phyloP scores from a whole-genome alignment of 2,888 invertebrate species.

The Dasypogon diadema region DNA sequence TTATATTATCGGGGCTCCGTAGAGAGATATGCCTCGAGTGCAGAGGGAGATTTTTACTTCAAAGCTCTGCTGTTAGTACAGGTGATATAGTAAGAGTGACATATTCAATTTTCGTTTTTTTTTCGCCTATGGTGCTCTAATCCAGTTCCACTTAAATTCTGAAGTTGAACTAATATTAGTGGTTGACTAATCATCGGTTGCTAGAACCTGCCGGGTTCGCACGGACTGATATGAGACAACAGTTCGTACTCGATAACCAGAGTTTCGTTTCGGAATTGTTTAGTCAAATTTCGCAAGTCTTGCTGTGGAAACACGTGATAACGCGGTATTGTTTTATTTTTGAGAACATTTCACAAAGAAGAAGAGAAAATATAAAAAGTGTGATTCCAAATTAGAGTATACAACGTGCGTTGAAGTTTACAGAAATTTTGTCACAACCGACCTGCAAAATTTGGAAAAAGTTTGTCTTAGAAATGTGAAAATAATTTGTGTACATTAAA shows the following conservation, averaged over 20 bases:
- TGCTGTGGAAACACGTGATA: not conserved
- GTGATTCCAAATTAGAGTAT: no score
- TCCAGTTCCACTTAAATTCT: no score
- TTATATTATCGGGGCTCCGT: no score
- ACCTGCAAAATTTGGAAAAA: no score
- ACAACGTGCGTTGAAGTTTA: no score
- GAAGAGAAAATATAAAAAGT: not conserved
- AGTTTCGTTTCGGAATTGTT: not conserved
- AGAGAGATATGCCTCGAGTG: no score
- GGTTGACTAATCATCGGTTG: not conserved
- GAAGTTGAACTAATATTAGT: not conserved
- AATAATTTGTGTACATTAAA: no score
- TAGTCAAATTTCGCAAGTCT: not conserved
- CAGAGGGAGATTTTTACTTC: no score
- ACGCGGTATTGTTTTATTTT: not conserved
- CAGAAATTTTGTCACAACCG: not conserved
- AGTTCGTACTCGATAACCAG: not conserved
- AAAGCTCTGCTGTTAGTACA: not conserved
- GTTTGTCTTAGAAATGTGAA: no score
- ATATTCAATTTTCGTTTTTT: not conserved
- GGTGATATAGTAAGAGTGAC: not conserved
- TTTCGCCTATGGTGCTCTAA: no score
- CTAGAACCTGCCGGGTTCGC: not conserved
- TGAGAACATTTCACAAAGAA: not conserved
- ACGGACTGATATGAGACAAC: not conserved